Percentiles rank a stretch among this genome's conserved stretches.
Conservation (phyloP, 37 sponge, comb jelly and placozoan species). For the Halichondria panicea region DNA sequence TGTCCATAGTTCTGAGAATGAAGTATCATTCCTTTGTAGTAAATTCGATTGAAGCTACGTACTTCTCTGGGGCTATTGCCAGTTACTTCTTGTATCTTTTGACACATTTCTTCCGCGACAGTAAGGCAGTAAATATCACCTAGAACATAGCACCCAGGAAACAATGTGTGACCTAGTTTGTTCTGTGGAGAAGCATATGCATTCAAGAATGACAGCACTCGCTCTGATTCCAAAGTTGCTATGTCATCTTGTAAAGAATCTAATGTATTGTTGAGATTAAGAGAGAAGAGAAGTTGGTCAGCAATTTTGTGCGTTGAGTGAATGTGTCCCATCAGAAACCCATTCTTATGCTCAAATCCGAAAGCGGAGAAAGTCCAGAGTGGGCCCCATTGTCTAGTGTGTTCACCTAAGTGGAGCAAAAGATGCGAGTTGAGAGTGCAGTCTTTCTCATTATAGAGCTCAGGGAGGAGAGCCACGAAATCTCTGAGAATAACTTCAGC, state of each 20-base stretch:
- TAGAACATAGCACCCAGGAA: background rate
- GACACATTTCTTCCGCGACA: background rate
- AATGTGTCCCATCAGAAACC: background rate
- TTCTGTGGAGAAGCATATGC: background rate
- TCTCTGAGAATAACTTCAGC: constrained; percentile 19
- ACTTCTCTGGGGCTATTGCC: background rate
- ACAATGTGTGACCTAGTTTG: background rate
- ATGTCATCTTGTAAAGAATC: background rate
- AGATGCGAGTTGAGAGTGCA: background rate
- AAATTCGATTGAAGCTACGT: background rate
- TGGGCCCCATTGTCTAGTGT: constrained; percentile 20
- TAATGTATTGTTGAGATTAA: constrained; percentile 5
- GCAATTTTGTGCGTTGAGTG: background rate
- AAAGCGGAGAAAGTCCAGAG: constrained; percentile 19
- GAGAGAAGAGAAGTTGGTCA: constrained; percentile 5
- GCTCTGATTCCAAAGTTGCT: background rate
- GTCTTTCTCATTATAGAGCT: constrained; percentile 14
- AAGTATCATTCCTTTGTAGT: background rate
- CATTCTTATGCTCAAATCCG: constrained; percentile 13
- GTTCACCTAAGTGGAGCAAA: background rate
- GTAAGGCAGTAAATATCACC: constrained; percentile 2
- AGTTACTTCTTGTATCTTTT: background rate
- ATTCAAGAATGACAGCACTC: background rate
- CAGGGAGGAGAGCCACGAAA: constrained; percentile 15
- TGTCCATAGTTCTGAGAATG: background rate